Conservation (phyloP, 1,140 invertebrate genomes). For the Temnothorax longispinosus region DNA sequence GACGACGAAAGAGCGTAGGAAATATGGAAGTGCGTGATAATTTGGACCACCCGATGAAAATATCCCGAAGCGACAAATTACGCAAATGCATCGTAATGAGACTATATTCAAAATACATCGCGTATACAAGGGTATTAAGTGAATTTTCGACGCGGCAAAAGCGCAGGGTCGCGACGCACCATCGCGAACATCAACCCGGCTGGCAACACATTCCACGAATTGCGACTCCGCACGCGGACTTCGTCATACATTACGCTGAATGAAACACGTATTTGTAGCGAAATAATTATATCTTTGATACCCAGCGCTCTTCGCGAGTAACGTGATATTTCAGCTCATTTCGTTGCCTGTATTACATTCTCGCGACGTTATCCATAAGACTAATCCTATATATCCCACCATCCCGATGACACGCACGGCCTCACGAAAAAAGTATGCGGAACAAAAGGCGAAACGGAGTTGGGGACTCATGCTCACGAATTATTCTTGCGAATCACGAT, state of each 20-base stretch:
- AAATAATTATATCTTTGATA: background rate
- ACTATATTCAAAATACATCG: background rate
- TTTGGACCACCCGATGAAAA: constrained; percentile 34
- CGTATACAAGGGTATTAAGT: background rate
- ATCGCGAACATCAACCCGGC: background rate
- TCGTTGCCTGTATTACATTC: background rate
- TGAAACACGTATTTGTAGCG: background rate
- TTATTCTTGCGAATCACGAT: constrained; percentile 19
- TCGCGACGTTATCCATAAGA: background rate
- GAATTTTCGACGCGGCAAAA: background rate
- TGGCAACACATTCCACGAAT: constrained; percentile 1
- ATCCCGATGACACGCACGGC: background rate
- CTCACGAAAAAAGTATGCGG: background rate
- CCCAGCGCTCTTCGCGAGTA: background rate
- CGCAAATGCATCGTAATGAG: constrained; percentile 5
- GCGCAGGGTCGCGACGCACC: background rate
- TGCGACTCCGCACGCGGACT: background rate
- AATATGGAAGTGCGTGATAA: constrained; percentile 15
- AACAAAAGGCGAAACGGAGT: background rate
- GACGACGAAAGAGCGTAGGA: background rate
- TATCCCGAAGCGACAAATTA: constrained; percentile 8
- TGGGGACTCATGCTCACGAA: background rate
- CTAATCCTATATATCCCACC: background rate
- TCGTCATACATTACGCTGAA: background rate
- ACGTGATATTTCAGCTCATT: background rate